These are phyloP conservation scores for Scophthalmus maximus DNA, from an alignment of 2,113 vertebrate species.

Conservation along the genomic window DNA sequence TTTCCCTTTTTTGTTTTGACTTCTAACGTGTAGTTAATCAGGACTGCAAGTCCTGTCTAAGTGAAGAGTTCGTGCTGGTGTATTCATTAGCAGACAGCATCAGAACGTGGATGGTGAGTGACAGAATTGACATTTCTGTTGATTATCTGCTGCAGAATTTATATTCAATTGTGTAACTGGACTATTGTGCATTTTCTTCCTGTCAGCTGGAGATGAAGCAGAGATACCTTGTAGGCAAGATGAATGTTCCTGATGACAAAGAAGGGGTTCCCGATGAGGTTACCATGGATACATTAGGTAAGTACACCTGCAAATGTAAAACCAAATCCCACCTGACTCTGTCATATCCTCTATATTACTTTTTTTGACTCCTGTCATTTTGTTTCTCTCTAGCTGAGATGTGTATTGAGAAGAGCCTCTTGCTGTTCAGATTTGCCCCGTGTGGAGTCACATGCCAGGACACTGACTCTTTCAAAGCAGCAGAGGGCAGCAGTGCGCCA, in stretches of 20 bases:
- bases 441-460: slow-evolving; percentile 65
- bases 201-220: slow-evolving; percentile 97
- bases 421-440: slow-evolving; percentile 89
- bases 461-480: slow-evolving; percentile 50
- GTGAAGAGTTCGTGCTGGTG: slow-evolving; percentile 91
- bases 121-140: background rate
- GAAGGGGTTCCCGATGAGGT: slow-evolving; percentile 84
- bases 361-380: slow-evolving; percentile 3
- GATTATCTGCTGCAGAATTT: background rate
- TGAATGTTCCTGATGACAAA: slow-evolving; percentile 80
- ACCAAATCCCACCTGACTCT: background rate
- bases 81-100: slow-evolving; percentile 93
- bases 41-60: slow-evolving; percentile 85
- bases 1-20: slow-evolving; percentile 3
- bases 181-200: background rate
- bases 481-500: slow-evolving; percentile 53
- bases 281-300: slow-evolving; percentile 91
- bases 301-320: slow-evolving; percentile 57
- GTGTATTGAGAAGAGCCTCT: slow-evolving; percentile 92
- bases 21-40: slow-evolving; percentile 85
- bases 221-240: slow-evolving; percentile 86
- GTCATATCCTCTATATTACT: background rate
- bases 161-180: background rate
- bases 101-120: slow-evolving; percentile 97
- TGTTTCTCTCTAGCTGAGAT: slow-evolving; percentile 84